Evolutionary conservation across 2,113 vertebrate species (phyloP), one percentile per base, ranked within the genome.

Genomic region (Syngnathus typhle): DNA sequence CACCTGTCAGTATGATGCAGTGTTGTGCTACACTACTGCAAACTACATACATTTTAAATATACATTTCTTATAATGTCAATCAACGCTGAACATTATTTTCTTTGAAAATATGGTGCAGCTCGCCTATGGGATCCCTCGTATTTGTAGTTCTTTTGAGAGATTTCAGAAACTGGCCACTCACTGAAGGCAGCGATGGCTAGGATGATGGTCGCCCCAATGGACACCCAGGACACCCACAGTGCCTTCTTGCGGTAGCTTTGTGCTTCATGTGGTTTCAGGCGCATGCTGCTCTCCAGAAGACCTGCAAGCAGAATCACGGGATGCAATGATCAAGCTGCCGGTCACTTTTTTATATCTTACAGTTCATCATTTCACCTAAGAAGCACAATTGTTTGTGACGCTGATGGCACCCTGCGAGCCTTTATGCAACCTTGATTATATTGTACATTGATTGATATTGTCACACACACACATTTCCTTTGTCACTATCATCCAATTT

Each of bases 181-280:
- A 99, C 97, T 96, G 89, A 98, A 99, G 54, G 95, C 95, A 60
- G 91, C 95, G 60, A 98, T 92, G 2, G 97, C 96, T 75, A 98
- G 91, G 76, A 95, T 88, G 74, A 98, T 82, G 0, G 96, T 99
- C 87, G 96, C 90, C 52, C 92, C 80, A 66, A 99, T 98, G 88
- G 97, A 99, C 68, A 91, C 88, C 95, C 94, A 96, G 73, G 96
- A 99, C 80, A 99, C 94, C 95, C 94, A 98, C 83, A 99, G 83
- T 0, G 95, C 96, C 88, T 98, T 98, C 92, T 95, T 98, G 77
- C 97, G 92, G 89, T 98, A 99, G 80, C 90, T 95, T 87, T 99
- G 97, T n/a, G 97, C 97, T 91, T 99, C 97, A 0, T 99, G 96
- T 65, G 97, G 97, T 88, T 99, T 99, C 79, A 98, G 93, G 16